These are phyloP conservation scores for Lycaena phlaeas DNA, from an alignment of 2,888 invertebrate genomes.

Conservation along the genomic window DNA sequence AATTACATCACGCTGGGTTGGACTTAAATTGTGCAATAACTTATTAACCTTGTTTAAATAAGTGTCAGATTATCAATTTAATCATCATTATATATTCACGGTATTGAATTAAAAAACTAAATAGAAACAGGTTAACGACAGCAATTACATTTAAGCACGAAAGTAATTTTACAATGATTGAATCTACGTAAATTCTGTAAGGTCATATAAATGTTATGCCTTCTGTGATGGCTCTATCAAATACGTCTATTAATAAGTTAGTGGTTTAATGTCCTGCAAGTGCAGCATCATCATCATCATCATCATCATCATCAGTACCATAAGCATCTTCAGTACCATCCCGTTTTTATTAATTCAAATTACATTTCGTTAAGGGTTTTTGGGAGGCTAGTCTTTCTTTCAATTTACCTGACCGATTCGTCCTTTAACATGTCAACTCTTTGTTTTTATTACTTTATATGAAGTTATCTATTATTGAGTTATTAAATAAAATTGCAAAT, in stretches of 20 bases:
- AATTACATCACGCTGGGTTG: no score
- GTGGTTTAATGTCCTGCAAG: not conserved
- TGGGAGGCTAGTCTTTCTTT: no score
- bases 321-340: no score
- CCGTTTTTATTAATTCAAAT: no score
- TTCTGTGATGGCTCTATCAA: slow-evolving; percentile 10
- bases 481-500: no score
- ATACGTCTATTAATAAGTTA: not conserved
- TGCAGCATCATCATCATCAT: no score
- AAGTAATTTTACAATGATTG: slow-evolving; percentile 4
- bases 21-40: not conserved
- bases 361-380: no score
- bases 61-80: not conserved
- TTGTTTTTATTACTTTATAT: no score
- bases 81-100: not conserved
- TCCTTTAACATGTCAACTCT: no score
- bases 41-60: slow-evolving; percentile 1
- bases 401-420: no score
- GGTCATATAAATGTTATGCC: slow-evolving; percentile 12
- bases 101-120: slow-evolving; percentile 2
- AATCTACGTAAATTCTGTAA: slow-evolving; percentile 8
- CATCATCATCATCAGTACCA: no score
- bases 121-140: slow-evolving; percentile 9
- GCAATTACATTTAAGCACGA: slow-evolving; percentile 15
- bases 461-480: no score